Evolutionary conservation across 2,888 invertebrate genomes (phyloP).

Genomic region (Antitype chi): DNA sequence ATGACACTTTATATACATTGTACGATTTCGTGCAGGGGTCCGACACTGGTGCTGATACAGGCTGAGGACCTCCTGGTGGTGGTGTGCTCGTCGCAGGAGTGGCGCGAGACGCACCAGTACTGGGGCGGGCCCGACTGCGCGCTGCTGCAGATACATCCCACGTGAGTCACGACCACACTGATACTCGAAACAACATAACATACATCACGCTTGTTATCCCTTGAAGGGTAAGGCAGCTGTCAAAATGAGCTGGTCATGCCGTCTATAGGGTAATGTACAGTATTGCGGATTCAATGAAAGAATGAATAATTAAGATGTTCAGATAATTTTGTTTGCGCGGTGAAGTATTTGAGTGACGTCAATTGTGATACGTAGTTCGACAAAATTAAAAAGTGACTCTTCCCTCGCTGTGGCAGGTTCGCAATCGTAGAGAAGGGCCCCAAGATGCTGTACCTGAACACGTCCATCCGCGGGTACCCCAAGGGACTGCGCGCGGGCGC

Average conservation of each 20-base stretch:
- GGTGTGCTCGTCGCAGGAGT: conserved; percentile 94
- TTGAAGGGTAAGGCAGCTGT: background rate
- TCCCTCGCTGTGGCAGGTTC: conserved; percentile 71
- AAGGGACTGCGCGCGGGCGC: conserved; percentile 95
- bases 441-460: conserved; percentile 96
- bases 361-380: background rate
- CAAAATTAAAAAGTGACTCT: too few species aligned
- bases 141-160: conserved; percentile 94
- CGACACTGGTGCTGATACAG: conserved; percentile 91
- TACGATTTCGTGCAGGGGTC: conserved; percentile 85
- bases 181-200: background rate
- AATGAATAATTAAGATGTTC: background rate
- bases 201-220: background rate
- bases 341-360: background rate
- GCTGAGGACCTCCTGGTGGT: conserved; percentile 93
- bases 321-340: background rate
- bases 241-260: background rate
- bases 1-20: background rate
- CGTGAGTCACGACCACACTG: conserved; percentile 82
- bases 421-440: conserved; percentile 88
- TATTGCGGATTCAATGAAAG: background rate
- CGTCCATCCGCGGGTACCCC: conserved; percentile 95
- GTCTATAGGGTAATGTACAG: background rate
- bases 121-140: conserved; percentile 96
- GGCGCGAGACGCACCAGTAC: conserved; percentile 96